Conservation (phyloP, 2,113 vertebrate genomes). For the Crotophaga sulcirostris region DNA sequence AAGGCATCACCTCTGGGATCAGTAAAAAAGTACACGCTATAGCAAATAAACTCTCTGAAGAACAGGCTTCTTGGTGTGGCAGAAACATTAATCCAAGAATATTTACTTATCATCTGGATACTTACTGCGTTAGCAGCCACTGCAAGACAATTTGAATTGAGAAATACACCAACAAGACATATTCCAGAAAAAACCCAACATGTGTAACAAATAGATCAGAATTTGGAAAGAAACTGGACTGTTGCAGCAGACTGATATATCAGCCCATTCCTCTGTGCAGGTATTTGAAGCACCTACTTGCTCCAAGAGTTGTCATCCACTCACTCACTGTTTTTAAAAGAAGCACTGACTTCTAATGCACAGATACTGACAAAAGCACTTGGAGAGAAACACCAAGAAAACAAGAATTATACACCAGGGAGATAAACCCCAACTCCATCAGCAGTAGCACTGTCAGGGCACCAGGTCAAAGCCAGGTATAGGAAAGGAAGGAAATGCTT, state of each 20-base stretch:
- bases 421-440: not conserved
- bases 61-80: not conserved
- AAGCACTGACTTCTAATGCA: not conserved
- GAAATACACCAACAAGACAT: not conserved
- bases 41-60: not conserved
- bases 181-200: not conserved
- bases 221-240: not conserved
- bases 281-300: not conserved
- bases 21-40: accelerated
- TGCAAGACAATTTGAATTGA: not conserved
- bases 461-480: not conserved
- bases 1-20: not conserved
- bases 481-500: not conserved
- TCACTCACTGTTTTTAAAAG: not conserved
- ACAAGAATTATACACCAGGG: not conserved
- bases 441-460: not conserved
- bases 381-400: not conserved
- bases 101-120: not conserved
- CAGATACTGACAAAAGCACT: not conserved
- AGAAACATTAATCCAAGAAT: not conserved
- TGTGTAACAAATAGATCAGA: not conserved
- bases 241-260: not conserved
- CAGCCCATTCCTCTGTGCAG: not conserved
- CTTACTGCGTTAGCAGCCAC: not conserved
- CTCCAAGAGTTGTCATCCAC: not conserved